A percentile compares a stretch with the other conserved stretches of the same genome.
Evolutionary conservation across 2,797 vertebrate genomes (phyloP).

Genomic region (Chromis chromis): DNA sequence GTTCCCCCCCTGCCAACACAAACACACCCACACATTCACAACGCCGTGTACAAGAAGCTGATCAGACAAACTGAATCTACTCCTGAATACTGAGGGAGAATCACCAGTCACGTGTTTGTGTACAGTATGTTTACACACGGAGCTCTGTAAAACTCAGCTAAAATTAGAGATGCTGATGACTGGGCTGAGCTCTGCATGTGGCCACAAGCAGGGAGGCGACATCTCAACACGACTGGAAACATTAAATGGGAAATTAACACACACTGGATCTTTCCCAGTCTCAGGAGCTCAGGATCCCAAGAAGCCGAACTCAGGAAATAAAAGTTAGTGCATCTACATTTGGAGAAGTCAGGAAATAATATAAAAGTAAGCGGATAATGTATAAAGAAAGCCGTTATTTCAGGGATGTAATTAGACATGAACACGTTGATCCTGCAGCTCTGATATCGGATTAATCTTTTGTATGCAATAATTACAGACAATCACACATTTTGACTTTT

Average conservation of each 20-base stretch:
- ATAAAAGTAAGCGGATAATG: background rate
- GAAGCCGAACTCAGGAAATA: background rate
- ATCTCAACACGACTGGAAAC: constrained; percentile 45
- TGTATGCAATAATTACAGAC: background rate
- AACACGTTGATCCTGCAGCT: too few relatives aligned
- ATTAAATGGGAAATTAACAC: constrained; percentile 28
- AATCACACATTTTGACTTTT: background rate
- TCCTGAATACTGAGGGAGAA: background rate
- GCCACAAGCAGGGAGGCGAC: constrained; percentile 45
- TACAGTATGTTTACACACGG: background rate
- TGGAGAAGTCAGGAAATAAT: background rate
- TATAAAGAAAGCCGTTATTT: background rate
- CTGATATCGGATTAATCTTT: too few relatives aligned
- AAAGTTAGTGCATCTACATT: background rate
- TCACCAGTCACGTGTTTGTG: background rate
- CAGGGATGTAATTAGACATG: too few relatives aligned
- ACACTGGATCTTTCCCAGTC: background rate
- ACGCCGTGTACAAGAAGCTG: background rate
- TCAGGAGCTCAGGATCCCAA: background rate
- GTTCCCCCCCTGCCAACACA: constrained; percentile 19
- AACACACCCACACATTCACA: constrained; percentile 9
- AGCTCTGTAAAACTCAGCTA: constrained; percentile 39
- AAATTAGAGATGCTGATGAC: constrained; percentile 58
- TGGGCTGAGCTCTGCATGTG: constrained; percentile 33
- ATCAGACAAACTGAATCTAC: background rate